Conservation (phyloP, 2,888 invertebrate genomes). For the Chaetoderma sp. region DNA sequence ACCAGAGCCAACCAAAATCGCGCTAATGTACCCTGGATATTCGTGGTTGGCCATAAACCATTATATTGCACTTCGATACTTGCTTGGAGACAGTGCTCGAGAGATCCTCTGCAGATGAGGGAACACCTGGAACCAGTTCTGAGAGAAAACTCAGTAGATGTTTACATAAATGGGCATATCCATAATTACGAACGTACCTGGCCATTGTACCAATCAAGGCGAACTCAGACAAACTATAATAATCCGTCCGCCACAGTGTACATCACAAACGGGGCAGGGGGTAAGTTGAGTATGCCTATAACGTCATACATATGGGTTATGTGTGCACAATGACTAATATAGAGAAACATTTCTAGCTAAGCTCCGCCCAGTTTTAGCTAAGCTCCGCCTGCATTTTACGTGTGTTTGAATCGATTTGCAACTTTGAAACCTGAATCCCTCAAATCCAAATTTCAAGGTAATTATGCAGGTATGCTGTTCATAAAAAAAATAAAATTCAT, state of each 20-base stretch:
- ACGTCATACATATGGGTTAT: no score
- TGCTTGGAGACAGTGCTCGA: conserved; percentile 6
- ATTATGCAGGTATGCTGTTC: no score
- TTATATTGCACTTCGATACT: conserved; percentile 34
- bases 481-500: no score
- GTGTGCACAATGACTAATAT: no score
- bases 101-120: not conserved
- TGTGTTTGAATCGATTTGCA: no score
- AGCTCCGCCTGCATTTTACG: no score
- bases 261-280: not conserved
- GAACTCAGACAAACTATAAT: conserved; percentile 5
- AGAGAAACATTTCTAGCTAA: no score
- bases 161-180: not conserved
- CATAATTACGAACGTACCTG: conserved; percentile 9
- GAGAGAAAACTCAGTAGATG: not conserved
- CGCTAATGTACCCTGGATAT: conserved; percentile 32
- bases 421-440: no score
- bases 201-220: not conserved
- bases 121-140: not conserved
- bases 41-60: conserved; percentile 39
- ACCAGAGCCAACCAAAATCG: conserved; percentile 32
- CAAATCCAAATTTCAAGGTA: no score
- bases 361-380: no score
- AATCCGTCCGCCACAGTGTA: not conserved
- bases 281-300: no score